A percentile compares a stretch with the other conserved stretches of the same genome.
phyloP scores from a whole-genome alignment of 2,888 invertebrate genomes.

The Volucella zonaria region DNA sequence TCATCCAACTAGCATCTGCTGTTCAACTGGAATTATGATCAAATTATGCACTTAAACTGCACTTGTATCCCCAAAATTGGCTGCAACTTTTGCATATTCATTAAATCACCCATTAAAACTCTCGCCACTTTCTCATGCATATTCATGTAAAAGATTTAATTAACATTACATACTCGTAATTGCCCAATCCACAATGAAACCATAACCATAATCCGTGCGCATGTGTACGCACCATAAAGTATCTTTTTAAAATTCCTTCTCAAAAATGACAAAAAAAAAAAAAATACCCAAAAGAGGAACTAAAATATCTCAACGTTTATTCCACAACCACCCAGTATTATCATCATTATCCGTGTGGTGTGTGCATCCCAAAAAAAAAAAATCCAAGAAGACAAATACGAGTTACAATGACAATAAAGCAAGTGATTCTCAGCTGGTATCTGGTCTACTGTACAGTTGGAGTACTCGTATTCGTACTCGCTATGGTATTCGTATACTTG shows the following conservation, averaged over 20 bases:
- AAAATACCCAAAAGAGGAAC: constrained; percentile 20
- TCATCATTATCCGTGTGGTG: constrained; percentile 8
- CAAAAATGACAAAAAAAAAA: not conserved
- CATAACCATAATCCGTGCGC: constrained; percentile 56
- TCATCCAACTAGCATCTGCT: not conserved
- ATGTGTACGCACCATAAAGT: constrained; percentile 13
- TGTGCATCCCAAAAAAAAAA: not conserved
- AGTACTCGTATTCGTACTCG: no score
- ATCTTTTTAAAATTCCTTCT: constrained; percentile 9
- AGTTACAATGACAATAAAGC: constrained; percentile 1
- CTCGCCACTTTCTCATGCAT: constrained; percentile 20
- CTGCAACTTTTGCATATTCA: constrained; percentile 38
- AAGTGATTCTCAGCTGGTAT: not conserved
- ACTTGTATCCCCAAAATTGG: constrained; percentile 21
- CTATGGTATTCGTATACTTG: no score
- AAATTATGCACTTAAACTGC: not conserved
- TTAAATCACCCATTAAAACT: constrained; percentile 9
- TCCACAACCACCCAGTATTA: constrained; percentile 62
- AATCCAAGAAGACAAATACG: no score
- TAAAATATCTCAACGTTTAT: constrained; percentile 59
- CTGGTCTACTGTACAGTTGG: no score
- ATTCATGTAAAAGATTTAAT: constrained; percentile 57
- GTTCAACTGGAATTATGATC: constrained; percentile 19
- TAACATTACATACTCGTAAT: constrained; percentile 56
- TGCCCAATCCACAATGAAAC: constrained; percentile 52